Evolutionary conservation across 2,113 vertebrate genomes (phyloP), one percentile per base, ranked within the genome.

Genomic region (Elephas maximus): DNA sequence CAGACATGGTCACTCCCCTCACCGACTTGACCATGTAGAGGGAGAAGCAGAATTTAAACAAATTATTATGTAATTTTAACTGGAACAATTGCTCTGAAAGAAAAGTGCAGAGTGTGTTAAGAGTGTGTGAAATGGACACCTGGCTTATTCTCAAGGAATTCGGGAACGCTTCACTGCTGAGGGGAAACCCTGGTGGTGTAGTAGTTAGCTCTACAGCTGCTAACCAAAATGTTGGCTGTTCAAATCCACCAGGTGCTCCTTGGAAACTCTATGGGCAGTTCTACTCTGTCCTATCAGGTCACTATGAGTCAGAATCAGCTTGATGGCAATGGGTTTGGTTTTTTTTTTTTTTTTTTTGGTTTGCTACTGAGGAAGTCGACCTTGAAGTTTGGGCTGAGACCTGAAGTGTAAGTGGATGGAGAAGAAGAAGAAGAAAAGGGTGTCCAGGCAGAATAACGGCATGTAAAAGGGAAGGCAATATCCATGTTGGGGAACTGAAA

Each of bases 11-110:
- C 74, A 51, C 21, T n/a, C 30, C 30, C 14, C 67, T 62, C 65
- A 5, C 7, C 10, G 51, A 48, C 60, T 28, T 88, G 33, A 76
- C 3, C 1, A 20, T 60, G 69, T 45, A 44, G 24, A 30, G 53
- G 76, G 14, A 92, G 28, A 89, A 79, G 76, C n/a, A 51, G 26
- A 62, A 74, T 73, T 76, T 10, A 76, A 91, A 95, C 48, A 83
- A 57, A 41, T 23, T 30, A 45, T 33, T 60, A 24, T 41, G 78
- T 48, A 2, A 48, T 88, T 78, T 94, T 26, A 85, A 57, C 5
- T 0, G 1, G 21, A 28, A 45, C 15, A 17, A 21, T 41, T 45
- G 28, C 53, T 74, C 60, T 62, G 53, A 17, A 92, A 5, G 33
- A 45, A 37, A 87, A 79, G 45, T 26, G 8, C 53, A 83, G 69